These are phyloP conservation scores for Holocentrus rufus DNA, from an alignment of 2,797 vertebrate genomes.

Conservation along the genomic window DNA sequence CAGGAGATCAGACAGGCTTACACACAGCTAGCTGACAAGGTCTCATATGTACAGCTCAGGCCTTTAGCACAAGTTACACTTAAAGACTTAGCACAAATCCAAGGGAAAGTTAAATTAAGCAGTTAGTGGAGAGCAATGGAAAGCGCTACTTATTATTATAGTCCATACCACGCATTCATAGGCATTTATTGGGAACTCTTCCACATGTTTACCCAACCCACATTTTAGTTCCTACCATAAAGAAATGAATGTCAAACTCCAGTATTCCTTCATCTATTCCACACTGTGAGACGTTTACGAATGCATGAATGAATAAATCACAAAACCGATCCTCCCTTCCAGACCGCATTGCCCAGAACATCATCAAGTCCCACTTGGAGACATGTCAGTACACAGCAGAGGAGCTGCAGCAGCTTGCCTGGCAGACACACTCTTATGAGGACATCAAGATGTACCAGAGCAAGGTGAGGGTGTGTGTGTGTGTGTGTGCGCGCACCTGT, in stretches of 20 bases:
- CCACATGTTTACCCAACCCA: neutral
- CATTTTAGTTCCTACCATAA: neutral
- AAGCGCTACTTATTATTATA: no score
- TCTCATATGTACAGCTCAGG: conserved; percentile 45
- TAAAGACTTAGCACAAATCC: conserved; percentile 36
- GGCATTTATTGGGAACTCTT: neutral
- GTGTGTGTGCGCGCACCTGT: no score
- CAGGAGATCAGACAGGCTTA: conserved; percentile 72
- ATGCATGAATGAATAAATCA: conserved; percentile 15
- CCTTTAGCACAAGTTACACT: conserved; percentile 32
- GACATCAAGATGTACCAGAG: conserved; percentile 99
- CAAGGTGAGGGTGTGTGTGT: conserved; percentile 85
- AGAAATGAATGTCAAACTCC: neutral
- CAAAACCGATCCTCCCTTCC: conserved; percentile 39
- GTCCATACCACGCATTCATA: no score
- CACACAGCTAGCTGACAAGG: conserved; percentile 46
- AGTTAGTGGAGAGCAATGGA: neutral
- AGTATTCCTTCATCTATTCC: neutral
- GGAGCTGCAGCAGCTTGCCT: conserved; percentile 96
- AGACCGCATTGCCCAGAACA: conserved; percentile 99
- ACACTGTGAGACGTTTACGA: conserved; percentile 4
- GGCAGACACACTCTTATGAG: conserved; percentile 99
- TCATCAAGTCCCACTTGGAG: conserved; percentile 99
- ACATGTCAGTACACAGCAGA: conserved; percentile 98
- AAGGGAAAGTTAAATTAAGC: conserved; percentile 20